These are phyloP conservation scores for Tromatobia lineatoria DNA, from an alignment of 2,888 invertebrate genomes.

Conservation along the genomic window DNA sequence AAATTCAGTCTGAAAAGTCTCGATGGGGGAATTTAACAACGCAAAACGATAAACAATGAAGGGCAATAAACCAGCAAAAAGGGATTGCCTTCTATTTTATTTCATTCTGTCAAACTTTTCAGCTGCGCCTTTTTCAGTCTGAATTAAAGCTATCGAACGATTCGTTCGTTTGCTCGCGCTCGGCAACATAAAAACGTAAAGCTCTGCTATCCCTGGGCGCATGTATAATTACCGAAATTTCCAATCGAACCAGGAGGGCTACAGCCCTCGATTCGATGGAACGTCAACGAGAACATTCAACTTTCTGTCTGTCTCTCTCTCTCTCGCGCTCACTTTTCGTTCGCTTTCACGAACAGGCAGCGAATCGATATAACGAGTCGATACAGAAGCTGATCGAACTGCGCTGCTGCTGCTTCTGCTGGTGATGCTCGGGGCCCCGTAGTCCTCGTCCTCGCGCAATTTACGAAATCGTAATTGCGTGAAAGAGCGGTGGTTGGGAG, in stretches of 20 bases:
- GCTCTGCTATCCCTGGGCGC: conserved; percentile 36
- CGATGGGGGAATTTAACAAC: conserved; percentile 58
- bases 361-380: conserved; percentile 67
- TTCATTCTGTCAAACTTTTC: conserved; percentile 65
- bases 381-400: conserved; percentile 62
- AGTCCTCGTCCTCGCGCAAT: conserved; percentile 73
- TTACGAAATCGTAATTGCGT: conserved; percentile 78
- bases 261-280: conserved; percentile 44
- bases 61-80: conserved; percentile 19
- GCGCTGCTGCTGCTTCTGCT: conserved; percentile 18
- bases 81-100: conserved; percentile 48
- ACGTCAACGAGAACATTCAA: conserved; percentile 27
- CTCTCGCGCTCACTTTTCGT: conserved; percentile 9
- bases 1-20: conserved; percentile 54
- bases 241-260: conserved; percentile 46
- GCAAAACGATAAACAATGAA: conserved; percentile 58
- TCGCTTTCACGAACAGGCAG: conserved; percentile 29
- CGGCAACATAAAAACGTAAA: conserved; percentile 58
- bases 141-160: conserved; percentile 53
- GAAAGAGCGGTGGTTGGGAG: conserved; percentile 72
- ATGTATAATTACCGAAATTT: conserved; percentile 65
- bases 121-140: conserved; percentile 58
- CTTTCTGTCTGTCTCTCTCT: background rate
- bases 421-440: conserved; percentile 34
- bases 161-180: conserved; percentile 23